These are phyloP conservation scores for Cistogaster globosa DNA, from an alignment of 2,888 invertebrate genomes.

Conservation along the genomic window DNA sequence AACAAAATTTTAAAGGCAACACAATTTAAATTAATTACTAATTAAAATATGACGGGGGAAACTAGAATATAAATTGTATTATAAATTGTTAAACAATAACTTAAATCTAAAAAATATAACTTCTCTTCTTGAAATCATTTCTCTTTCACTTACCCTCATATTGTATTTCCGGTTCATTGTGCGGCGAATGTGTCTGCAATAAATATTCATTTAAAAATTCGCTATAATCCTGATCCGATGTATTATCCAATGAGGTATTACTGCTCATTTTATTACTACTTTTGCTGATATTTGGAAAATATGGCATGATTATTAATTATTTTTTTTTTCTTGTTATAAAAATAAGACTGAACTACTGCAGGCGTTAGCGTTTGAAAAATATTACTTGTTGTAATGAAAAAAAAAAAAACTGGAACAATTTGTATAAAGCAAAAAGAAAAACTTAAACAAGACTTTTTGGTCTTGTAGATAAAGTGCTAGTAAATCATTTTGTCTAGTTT, in stretches of 20 bases:
- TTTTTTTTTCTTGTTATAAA: constrained; percentile 15
- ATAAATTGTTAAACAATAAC: no score
- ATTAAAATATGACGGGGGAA: no score
- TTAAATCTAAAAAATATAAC: no score
- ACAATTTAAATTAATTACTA: no score
- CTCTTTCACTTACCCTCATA: constrained; percentile 79
- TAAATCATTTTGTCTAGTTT: constrained; percentile 57
- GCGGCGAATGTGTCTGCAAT: constrained; percentile 79
- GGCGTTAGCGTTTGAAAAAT: constrained; percentile 8
- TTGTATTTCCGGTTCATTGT: constrained; percentile 80
- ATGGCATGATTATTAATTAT: constrained; percentile 73
- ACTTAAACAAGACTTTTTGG: constrained; percentile 62
- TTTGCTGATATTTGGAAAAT: constrained; percentile 74
- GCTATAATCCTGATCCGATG: constrained; percentile 81
- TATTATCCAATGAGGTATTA: constrained; percentile 79
- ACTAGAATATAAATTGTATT: no score
- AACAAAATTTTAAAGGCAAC: no score
- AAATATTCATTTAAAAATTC: constrained; percentile 82
- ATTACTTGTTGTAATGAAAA: constrained; percentile 9
- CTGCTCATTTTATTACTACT: constrained; percentile 75
- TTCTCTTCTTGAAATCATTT: no score
- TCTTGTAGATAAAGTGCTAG: constrained; percentile 60
- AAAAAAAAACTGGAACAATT: neutral
- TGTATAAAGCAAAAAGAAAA: neutral
- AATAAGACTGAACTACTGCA: neutral